phyloP scores from a whole-genome alignment of 2,797 vertebrate genomes.

The Falco biarmicus region DNA sequence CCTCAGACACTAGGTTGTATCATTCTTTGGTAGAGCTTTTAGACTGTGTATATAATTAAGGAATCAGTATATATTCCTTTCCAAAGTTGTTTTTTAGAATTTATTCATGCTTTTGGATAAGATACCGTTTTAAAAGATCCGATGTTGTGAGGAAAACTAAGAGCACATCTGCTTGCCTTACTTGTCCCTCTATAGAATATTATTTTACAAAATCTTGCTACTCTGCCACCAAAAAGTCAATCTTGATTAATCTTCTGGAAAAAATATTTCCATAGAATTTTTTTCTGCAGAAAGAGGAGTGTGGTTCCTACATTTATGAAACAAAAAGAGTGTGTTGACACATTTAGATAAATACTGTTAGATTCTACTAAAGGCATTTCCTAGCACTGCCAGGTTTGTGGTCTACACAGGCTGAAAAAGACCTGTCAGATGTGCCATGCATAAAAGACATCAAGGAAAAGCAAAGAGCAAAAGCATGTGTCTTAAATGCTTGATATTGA shows the following conservation, averaged over 20 bases:
- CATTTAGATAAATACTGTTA: not conserved
- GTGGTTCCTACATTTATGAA: not conserved
- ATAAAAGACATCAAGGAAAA: not conserved
- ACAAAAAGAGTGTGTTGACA: not conserved
- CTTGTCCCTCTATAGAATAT: not conserved
- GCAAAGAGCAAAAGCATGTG: not conserved
- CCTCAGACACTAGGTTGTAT: not conserved
- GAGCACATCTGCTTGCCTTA: not conserved
- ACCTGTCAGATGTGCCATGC: not conserved
- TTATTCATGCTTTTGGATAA: not conserved
- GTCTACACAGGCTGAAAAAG: not conserved
- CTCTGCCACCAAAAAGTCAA: not conserved
- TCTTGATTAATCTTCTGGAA: not conserved
- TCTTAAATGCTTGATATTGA: not conserved
- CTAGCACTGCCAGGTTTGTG: not conserved
- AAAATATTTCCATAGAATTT: not conserved
- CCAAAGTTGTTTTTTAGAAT: not conserved
- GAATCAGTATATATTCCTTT: not conserved
- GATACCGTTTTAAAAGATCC: not conserved
- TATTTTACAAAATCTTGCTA: not conserved
- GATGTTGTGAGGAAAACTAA: not conserved
- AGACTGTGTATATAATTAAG: not conserved
- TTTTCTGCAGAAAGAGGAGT: fast-evolving
- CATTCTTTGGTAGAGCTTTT: not conserved
- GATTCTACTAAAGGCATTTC: not conserved